Conservation (phyloP, 2,888 invertebrate genomes). For the Microctonus hyperodae region DNA sequence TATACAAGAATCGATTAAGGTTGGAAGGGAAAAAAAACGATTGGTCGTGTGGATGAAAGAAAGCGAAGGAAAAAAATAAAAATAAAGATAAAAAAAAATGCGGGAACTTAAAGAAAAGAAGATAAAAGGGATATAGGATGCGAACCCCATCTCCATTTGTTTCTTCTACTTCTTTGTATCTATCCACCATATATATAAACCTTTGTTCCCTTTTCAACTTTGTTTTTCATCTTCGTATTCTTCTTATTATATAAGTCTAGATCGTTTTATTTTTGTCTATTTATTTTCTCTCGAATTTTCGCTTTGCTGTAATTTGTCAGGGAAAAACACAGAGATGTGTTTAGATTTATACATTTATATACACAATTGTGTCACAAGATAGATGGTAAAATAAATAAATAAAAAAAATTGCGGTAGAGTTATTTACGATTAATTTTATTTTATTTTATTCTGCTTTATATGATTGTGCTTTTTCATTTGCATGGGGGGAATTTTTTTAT, state of each 20-base stretch:
- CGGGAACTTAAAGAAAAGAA: constrained; percentile 5
- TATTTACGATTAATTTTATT: background rate
- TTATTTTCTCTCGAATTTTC: constrained; percentile 12
- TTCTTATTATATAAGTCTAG: background rate
- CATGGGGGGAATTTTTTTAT: background rate
- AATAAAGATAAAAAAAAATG: background rate
- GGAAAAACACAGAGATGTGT: background rate
- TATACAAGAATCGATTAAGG: constrained; percentile 6
- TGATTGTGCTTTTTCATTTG: background rate
- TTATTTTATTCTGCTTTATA: background rate
- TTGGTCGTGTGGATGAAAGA: background rate
- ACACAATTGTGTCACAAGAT: background rate
- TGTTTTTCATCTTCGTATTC: background rate
- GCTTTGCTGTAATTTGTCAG: constrained; percentile 4
- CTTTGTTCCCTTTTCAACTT: constrained; percentile 2
- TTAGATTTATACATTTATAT: too few species aligned
- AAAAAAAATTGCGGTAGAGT: background rate
- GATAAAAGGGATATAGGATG: constrained; percentile 9
- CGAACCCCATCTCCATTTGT: constrained; percentile 20
- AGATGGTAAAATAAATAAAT: background rate
- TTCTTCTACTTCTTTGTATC: constrained; percentile 10
- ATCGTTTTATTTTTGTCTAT: constrained; percentile 7
- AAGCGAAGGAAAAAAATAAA: background rate
- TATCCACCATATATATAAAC: background rate
- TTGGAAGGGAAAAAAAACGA: constrained; percentile 3